A percentile compares a stretch with the other conserved stretches of the same genome.
Conservation (phyloP, 2,797 vertebrate species). For the Nyctibius grandis region DNA sequence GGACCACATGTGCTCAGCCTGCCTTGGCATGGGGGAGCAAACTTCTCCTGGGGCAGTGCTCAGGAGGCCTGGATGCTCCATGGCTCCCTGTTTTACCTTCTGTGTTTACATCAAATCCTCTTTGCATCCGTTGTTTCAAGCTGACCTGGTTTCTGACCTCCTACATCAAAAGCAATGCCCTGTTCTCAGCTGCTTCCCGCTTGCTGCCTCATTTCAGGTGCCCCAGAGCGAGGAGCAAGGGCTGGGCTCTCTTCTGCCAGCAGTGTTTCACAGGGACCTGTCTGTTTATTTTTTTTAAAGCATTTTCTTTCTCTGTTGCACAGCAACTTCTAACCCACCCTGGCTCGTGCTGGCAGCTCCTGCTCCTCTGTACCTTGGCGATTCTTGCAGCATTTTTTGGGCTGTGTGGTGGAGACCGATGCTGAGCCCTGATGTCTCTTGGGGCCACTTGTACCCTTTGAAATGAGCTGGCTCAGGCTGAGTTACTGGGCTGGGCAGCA, state of each 20-base stretch:
- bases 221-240: fast-evolving
- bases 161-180: not conserved
- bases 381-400: not conserved
- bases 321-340: slow-evolving; percentile 1
- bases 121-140: not conserved
- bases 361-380: not conserved
- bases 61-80: not conserved
- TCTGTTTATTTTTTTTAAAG: not conserved
- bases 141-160: not conserved
- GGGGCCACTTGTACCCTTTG: not conserved
- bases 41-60: not conserved
- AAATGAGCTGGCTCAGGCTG: not conserved
- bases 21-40: fast-evolving
- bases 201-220: not conserved
- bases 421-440: not conserved
- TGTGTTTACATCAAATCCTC: not conserved
- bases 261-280: not conserved
- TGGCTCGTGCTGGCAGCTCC: not conserved
- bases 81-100: not conserved
- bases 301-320: not conserved
- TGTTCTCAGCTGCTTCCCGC: not conserved
- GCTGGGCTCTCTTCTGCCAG: not conserved
- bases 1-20: fast-evolving
- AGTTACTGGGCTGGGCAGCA: not conserved
- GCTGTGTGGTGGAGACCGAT: not conserved